Evolutionary conservation across 2,113 vertebrate genomes (phyloP), one percentile per base, ranked within the genome.

Genomic region (Oplegnathus fasciatus): DNA sequence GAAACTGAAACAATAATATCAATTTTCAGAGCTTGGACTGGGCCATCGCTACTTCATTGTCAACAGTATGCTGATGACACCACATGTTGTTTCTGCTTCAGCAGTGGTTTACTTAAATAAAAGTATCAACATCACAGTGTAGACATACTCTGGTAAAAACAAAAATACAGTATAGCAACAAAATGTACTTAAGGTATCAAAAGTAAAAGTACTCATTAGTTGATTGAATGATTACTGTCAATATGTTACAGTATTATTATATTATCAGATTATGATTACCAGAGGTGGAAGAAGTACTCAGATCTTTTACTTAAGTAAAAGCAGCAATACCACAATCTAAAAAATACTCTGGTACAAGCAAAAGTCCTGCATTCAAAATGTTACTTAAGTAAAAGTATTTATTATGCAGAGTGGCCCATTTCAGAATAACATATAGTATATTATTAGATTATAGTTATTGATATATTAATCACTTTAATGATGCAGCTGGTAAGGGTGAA

Each of bases 1-100:
- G 72, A 80, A 74, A 78, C 54, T 55, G 44, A 90, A 88, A 90
- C 79, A 89, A 87, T 86, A 77, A 93, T 92, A 92, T 92, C 91
- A 82, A 50, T 91, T 94, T 94, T 88, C 89, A 88, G 75, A 80
- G 82, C 65, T 86, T 75, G 82, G 82, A 84, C 66, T 65, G 66
- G 83, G 76, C 88, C 62, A 65, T 48, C 44, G 69, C 55, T 62
- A 52, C 67, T 75, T 74, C 73, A 54, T 52, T 84, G 77, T 86
- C 75, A 84, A 61, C 61, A 69, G 42, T 58, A 75, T 69, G 34
- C 34, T 87, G 62, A 84, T 88, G 84, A 88, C 78, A 85, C 32
- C 10, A 66, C 44, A 22, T 73, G 34, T 58, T 83, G 26, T 69
- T 84, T 62, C 40, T 75, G 10, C 57, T 42, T 72, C 32, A 40